These are phyloP conservation scores for Pristiophorus japonicus DNA, from an alignment of 2,113 vertebrate genomes.

Conservation along the genomic window DNA sequence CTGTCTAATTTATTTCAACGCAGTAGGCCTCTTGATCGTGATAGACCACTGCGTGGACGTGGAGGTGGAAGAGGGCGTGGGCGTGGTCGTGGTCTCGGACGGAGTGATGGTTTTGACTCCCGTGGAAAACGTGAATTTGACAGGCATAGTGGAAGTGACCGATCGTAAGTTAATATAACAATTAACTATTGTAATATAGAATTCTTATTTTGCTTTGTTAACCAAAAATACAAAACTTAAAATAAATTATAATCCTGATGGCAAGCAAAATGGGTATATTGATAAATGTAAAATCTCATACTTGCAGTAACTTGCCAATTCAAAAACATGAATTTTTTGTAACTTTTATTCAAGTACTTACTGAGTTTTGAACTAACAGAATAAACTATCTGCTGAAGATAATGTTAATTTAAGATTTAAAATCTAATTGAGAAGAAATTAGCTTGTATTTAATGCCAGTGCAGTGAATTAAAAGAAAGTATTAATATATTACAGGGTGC, in stretches of 20 bases:
- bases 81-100: conserved; percentile 84
- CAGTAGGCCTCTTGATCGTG: conserved; percentile 66
- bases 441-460: neutral
- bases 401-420: neutral
- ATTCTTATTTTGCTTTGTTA: neutral
- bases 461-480: neutral
- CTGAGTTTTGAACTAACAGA: neutral
- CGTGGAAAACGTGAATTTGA: conserved; percentile 97
- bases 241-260: neutral
- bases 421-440: neutral
- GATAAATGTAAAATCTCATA: neutral
- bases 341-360: neutral
- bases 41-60: conserved; percentile 82
- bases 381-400: neutral
- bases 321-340: neutral
- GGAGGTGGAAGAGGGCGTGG: conserved; percentile 73
- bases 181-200: neutral
- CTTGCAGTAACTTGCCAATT: neutral
- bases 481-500: neutral
- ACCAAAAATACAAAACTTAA: neutral
- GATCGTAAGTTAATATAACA: conserved; percentile 74
- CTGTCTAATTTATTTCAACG: neutral
- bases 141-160: conserved; percentile 93
- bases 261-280: neutral
- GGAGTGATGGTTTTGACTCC: conserved; percentile 89